Evolutionary conservation across 1,140 invertebrate species (phyloP), one percentile per base, ranked within the genome.

Genomic region (Anoplolepis gracilipes): DNA sequence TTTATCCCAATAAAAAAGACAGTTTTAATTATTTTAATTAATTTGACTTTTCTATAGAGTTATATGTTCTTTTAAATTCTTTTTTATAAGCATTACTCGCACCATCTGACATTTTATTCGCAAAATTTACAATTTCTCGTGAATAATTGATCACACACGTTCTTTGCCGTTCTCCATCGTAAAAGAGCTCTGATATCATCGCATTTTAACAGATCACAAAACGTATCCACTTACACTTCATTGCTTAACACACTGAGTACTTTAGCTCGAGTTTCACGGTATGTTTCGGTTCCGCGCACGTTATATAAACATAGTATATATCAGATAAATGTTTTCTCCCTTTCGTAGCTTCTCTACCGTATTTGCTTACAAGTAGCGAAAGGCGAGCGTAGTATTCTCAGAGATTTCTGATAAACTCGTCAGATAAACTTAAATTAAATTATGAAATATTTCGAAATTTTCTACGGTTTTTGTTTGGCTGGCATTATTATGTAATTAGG

Each of bases 141-240:
- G 49, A 64, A 53, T 46, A 25, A 73, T 28, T 76, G 72, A 62
- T 46, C 72, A 76, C 46, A 49, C 46, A 6, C 53, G 46, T 69
- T 89, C 87, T 85, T 65, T 79, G 65, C 36, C 53, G 55, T 62
- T 46, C 42, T 79, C 30, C 25, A n/a, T 36, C 19, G 33, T 25
- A 67, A 82, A 87, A 62, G 69, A 57, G 59, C 30, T 30, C 22
- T 85, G 88, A 90, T 90, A 90, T 86, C 69, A 90, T 90, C 88
- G 57, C 78, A 72, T 84, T 90, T 90, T 90, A 90, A 67, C 89
- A 86, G 65, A 88, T 85, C 75, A 90, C 89, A 89, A 87, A 90
- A 90, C 89, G 85, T 90, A 90, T 90, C 89, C 89, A 86, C 86
- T 90, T 90, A 90, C 89, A 89, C 88, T 89, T 85, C 88, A 89